These are phyloP conservation scores for Coendou prehensilis DNA, from an alignment of 2,797 vertebrate genomes.

Conservation along the genomic window DNA sequence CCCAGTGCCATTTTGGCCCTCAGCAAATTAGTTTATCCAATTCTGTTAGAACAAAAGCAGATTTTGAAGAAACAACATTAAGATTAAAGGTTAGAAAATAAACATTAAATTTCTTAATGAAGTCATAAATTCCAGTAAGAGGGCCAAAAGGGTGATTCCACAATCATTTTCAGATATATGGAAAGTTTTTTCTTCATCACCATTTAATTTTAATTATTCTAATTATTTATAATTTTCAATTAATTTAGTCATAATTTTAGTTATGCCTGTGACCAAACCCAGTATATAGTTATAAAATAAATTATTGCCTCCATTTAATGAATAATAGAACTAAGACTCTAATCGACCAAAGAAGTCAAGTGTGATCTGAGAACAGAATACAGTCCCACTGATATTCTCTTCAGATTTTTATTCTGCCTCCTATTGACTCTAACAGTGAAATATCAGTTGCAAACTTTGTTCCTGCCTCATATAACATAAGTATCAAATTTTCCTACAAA, in stretches of 20 bases:
- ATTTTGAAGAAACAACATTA: conserved; percentile 11
- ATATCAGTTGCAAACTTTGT: background rate
- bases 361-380: background rate
- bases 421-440: background rate
- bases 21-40: background rate
- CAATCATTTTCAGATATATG: conserved; percentile 38
- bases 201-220: background rate
- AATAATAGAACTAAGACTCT: background rate
- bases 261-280: background rate
- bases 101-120: background rate
- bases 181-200: background rate
- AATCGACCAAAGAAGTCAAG: background rate
- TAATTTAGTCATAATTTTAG: conserved; percentile 16
- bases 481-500: background rate
- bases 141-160: background rate
- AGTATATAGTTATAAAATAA: background rate
- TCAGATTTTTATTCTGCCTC: background rate
- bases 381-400: background rate
- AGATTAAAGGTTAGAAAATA: background rate
- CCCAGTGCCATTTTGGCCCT: background rate
- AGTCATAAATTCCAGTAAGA: background rate
- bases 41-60: background rate
- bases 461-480: background rate
- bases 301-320: background rate
- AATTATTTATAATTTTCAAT: conserved; percentile 7